Evolutionary conservation across 2,113 vertebrate species (phyloP), one percentile per base, ranked within the genome.

Genomic region (Trochalopteron elliotii): DNA sequence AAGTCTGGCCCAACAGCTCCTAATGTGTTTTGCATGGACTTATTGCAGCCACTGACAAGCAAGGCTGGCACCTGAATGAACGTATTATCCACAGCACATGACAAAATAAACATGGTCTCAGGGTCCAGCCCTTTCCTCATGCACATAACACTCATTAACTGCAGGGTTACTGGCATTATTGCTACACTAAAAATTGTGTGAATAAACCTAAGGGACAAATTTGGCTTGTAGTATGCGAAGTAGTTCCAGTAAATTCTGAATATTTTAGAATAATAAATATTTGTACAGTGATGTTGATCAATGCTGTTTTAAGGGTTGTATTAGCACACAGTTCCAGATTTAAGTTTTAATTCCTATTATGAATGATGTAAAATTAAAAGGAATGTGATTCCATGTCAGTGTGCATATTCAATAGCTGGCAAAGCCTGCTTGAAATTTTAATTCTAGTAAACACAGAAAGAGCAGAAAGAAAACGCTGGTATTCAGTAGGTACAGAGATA

Each of bases 201-300:
- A 69, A 77, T 85, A 85, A 89, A 91, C 93, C 87, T 88, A 80
- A 74, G 91, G 89, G 89, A 93, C 45, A 85, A 59, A 76, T 89
- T 95, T 95, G 91, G 91, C 91, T 89, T 69, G 37, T 16, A 67
- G 55, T 10, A 55, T 18, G 25, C 6, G 61, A 77, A 95, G 56
- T 10, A 12, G 24, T 90, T 96, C 93, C 93, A 96, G 87, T 79
- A 94, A 97, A 84, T 85, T 61, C 42, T 77, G 75, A 95, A 88
- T 93, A 95, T 86, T 91, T 93, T 65, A 91, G 67, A 83, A 83
- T 90, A 88, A 93, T 94, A 95, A 96, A 95, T 96, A 94, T 83
- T 96, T 96, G 78, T 61, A 86, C 59, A 85, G 79, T 96, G 93
- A 94, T 93, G 90, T 13, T 67, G 63, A 88, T 90, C 78, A 86